Conservation (phyloP, 2,888 invertebrate species). For the Lamellibrachia satsuma region DNA sequence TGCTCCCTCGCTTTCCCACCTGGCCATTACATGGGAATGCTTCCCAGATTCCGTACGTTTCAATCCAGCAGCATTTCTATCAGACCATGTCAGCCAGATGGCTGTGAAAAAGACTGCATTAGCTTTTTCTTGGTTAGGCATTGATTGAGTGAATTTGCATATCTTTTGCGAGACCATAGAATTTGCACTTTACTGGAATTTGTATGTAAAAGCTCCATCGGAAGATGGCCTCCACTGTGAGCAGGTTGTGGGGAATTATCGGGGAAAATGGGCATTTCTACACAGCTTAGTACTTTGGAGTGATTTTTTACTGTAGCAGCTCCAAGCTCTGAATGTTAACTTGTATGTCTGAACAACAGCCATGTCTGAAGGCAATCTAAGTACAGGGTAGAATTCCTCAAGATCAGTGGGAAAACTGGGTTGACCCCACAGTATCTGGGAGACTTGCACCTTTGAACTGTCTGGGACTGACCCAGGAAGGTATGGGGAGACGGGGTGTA, state of each 20-base stretch:
- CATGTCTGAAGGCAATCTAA: not conserved
- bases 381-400: not conserved
- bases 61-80: not conserved
- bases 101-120: not conserved
- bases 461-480: not conserved
- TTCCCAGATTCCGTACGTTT: not conserved
- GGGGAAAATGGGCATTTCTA: too few relatives aligned
- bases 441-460: not conserved
- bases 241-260: too few relatives aligned
- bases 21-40: constrained; percentile 3
- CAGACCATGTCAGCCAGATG: not conserved
- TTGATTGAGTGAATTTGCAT: not conserved
- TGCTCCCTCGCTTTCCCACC: not conserved
- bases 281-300: too few relatives aligned
- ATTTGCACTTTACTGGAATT: not conserved
- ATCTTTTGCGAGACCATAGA: not conserved
- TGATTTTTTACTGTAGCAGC: too few relatives aligned
- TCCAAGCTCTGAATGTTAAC: too few relatives aligned
- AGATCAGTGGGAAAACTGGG: not conserved
- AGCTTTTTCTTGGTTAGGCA: too few relatives aligned
- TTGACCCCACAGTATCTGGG: not conserved
- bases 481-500: not conserved
- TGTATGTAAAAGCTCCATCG: not conserved
- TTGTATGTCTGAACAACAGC: not conserved
- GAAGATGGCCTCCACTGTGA: not conserved